Evolutionary conservation across 2,888 invertebrate genomes (phyloP), one percentile per base, ranked within the genome.

Genomic region (Athrips mouffetella): DNA sequence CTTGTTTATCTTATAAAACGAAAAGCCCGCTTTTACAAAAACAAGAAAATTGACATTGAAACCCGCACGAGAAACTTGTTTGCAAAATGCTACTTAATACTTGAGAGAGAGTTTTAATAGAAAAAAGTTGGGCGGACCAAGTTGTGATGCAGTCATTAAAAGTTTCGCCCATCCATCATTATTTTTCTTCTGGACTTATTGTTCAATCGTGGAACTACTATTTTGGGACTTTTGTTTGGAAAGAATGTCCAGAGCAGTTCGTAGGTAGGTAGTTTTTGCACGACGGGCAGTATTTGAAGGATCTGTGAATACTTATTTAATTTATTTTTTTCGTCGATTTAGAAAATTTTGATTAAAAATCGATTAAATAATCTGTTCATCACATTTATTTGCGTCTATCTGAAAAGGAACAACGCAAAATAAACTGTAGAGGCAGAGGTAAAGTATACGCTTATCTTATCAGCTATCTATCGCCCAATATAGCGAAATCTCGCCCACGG

Each of bases 391-490:
- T 37, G 2, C 30, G 18, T 25, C 47, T 45, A 40, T 45, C 50
- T 42, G 15, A 33, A 45, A 37, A 48, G 31, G 27, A 39, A 44
- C 42, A 39, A n/a, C 7, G 20, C 44, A 39, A 47, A 25, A 6
- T 23, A 30, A 42, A 11, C 45, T 39, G 13, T 30, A 13, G 33
- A 30, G 57, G 63, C 56, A 55, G 54, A 69, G 62, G 60, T 65
- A 70, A 68, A 69, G 75, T 80, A 77, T 76, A 76, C 60, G 60
- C 46, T 75, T 82, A 87, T 87, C 87, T 86, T 62, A 85, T 85
- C 86, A 71, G 65, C 71, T 85, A 87, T 81, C 71, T 85, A 87
- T 81, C 85, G 70, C 69, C 70, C 76, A 82, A 85, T 86, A 82
- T 81, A 77, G 75, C 73, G 76, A 67, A 71, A 73, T 74, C 64